Evolutionary conservation across 37 sponge, comb jelly and placozoan genomes (phyloP), one percentile per base, ranked within the genome.

Genomic region (Haliclona indistincta): DNA sequence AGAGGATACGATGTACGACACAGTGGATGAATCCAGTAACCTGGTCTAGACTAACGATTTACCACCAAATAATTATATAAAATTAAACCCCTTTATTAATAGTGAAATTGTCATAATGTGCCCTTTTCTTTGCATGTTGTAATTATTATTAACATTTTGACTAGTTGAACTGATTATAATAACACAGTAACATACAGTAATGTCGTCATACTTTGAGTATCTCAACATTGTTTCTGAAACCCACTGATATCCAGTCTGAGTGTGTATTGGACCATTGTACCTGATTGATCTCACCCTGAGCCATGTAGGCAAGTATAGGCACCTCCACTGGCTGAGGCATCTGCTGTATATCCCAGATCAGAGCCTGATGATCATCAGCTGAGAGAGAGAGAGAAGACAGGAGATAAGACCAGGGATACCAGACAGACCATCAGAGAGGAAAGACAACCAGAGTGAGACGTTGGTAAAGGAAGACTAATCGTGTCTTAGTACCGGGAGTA

Each of bases 281-380:
- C 68, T 96, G 97, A 60, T 93, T 93, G 72, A 97, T 93, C 63
- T 93, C 97, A 3, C 94, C 88, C 22, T 90, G 89, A 2, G 97
- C 94, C 56, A 70, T 58, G 73, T 97, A 97, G 20, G 97, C 94
- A 40, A 97, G 77, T 34, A 93, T 87, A n/a, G 97, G 97, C 0
- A 89, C 94, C 28, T 97, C 97, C 53, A 97, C 90, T 20, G 97
- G 89, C 42, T 87, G 77, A 11, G 97, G 94, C 91, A 97, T 90
- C 68, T 88, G 91, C 78, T 97, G 97, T 29, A 97, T 97, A 73
- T 97, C 97, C 97, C 97, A 97, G 15, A 97, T 97, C 55, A 97
- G 70, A 22, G 97, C 97, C 41, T 97, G 94, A 33, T 81, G 84
- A 49, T 97, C 97, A 56, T 93, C 97, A 63, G 69, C 92, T 93